These are phyloP conservation scores for Bergia sp. DNA, from an alignment of 92 coral and sea anemone species.

Conservation along the genomic window DNA sequence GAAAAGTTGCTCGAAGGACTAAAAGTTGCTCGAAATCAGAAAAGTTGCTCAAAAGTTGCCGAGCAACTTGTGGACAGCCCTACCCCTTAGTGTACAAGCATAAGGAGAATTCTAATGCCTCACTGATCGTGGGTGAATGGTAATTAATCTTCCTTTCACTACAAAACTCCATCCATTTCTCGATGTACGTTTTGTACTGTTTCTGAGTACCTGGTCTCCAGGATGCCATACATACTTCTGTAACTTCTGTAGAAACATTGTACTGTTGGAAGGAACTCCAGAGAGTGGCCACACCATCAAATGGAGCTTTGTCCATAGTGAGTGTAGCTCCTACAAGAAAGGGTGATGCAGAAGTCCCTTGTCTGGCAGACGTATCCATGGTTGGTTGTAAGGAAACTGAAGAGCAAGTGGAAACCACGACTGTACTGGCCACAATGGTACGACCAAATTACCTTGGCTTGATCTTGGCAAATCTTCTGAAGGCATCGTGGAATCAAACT, in stretches of 20 bases:
- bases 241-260: slow-evolving; percentile 53
- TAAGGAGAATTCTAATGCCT: slow-evolving; percentile 51
- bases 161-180: slow-evolving; percentile 37
- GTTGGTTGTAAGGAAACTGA: slow-evolving; percentile 36
- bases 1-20: too few relatives aligned
- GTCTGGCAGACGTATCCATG: slow-evolving; percentile 22
- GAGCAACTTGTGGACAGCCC: too few relatives aligned
- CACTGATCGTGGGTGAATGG: slow-evolving; percentile 57
- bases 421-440: slow-evolving; percentile 27
- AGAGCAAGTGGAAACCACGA: slow-evolving; percentile 21
- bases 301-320: slow-evolving; percentile 52
- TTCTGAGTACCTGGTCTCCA: slow-evolving; percentile 61
- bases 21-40: too few relatives aligned
- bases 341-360: slow-evolving; percentile 45
- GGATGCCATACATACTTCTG: slow-evolving; percentile 50
- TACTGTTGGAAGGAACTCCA: slow-evolving; percentile 41
- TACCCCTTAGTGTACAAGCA: slow-evolving; percentile 9
- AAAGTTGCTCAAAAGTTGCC: too few relatives aligned
- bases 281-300: slow-evolving; percentile 62
- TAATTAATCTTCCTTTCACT: slow-evolving; percentile 50
- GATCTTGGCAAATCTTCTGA: slow-evolving; percentile 55
- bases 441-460: slow-evolving; percentile 54
- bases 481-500: slow-evolving; percentile 56
- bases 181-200: slow-evolving; percentile 44
- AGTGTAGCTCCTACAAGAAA: slow-evolving; percentile 27